Conservation (phyloP, 2,113 vertebrate species). For the Pan troglodytes region DNA sequence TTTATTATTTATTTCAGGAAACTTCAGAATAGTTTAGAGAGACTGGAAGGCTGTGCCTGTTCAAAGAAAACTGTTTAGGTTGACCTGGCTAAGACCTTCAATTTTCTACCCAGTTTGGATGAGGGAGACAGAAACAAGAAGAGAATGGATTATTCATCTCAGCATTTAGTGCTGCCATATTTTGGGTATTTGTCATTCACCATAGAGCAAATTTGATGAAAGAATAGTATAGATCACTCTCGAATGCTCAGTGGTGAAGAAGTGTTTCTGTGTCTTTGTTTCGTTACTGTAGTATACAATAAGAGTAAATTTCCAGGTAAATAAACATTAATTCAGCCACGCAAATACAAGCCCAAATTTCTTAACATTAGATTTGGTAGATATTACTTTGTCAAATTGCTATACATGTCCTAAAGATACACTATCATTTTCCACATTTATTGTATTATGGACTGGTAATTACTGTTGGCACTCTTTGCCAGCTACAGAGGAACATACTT, state of each 20-base stretch:
- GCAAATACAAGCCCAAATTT: background rate
- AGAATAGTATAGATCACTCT: background rate
- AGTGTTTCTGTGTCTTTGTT: background rate
- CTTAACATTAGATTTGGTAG: background rate
- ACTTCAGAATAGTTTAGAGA: background rate
- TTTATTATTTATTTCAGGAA: constrained; percentile 3
- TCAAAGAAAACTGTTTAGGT: background rate
- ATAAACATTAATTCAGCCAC: background rate
- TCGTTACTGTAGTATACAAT: background rate
- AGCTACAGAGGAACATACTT: background rate
- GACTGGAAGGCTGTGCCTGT: background rate
- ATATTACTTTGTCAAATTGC: background rate
- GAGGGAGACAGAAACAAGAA: background rate
- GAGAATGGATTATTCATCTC: background rate
- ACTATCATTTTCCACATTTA: background rate
- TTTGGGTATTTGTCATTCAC: background rate
- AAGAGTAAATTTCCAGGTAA: background rate
- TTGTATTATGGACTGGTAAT: background rate
- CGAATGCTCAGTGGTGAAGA: background rate
- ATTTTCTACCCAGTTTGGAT: background rate
- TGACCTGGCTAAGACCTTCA: background rate
- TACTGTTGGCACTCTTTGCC: background rate
- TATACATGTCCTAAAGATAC: background rate
- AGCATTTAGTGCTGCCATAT: background rate
- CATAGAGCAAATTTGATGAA: background rate